Evolutionary conservation across 2,797 vertebrate species (phyloP).

Genomic region (Tauraco hartlaubi): DNA sequence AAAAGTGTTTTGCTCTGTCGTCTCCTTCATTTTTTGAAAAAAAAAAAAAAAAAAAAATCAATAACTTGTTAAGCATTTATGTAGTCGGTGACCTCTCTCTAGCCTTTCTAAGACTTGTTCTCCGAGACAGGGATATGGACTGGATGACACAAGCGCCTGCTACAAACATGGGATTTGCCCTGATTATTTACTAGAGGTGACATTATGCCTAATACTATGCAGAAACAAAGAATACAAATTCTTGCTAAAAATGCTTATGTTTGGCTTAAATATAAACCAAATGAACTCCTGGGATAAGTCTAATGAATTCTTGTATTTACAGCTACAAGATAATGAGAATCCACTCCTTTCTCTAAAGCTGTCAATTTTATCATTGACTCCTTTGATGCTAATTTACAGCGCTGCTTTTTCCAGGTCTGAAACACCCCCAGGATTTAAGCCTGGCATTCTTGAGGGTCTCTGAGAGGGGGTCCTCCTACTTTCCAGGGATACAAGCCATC

Average conservation of each 20-base stretch:
- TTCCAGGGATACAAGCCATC: neutral
- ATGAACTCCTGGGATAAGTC: neutral
- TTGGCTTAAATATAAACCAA: neutral
- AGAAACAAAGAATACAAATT: neutral
- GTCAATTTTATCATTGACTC: neutral
- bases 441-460: neutral
- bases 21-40: neutral
- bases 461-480: neutral
- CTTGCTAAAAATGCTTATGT: neutral
- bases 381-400: neutral
- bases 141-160: neutral
- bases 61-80: neutral
- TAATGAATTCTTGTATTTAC: neutral
- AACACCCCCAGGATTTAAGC: neutral
- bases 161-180: neutral
- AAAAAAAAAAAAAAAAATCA: slow-evolving; percentile 3
- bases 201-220: neutral
- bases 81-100: neutral
- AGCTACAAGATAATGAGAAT: neutral
- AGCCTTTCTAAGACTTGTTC: neutral
- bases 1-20: neutral
- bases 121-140: neutral
- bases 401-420: neutral
- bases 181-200: neutral
- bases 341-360: neutral